phyloP scores from a whole-genome alignment of 1,140 invertebrate species.

The Macrobrachium rosenbergii region DNA sequence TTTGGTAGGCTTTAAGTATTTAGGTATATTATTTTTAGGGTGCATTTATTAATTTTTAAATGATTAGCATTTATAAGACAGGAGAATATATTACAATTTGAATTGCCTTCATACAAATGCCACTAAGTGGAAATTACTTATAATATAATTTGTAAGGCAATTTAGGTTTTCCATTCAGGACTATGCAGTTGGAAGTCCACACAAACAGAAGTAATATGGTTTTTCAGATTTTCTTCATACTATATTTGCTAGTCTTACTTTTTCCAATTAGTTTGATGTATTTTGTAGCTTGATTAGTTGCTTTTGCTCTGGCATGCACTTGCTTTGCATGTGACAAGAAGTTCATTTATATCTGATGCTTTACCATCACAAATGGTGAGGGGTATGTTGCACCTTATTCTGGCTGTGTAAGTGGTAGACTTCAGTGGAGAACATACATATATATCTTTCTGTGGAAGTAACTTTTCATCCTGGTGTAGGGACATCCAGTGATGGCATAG shows the following conservation, averaged over 20 bases:
- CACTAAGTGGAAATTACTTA: too few species aligned
- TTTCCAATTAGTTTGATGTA: not conserved
- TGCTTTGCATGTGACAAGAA: conserved; percentile 39
- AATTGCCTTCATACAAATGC: not conserved
- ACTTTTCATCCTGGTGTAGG: conserved; percentile 47
- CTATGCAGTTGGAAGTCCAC: too few species aligned
- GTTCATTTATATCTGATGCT: not conserved
- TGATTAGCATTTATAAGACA: too few species aligned
- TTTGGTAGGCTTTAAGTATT: too few species aligned
- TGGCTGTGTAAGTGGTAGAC: conserved; percentile 51
- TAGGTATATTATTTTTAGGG: too few species aligned
- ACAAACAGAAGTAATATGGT: too few species aligned
- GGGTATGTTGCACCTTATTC: conserved; percentile 23
- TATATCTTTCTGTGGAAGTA: conserved; percentile 19
- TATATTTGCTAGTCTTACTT: not conserved
- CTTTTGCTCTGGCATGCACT: conserved; percentile 27
- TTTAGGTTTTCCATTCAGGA: too few species aligned
- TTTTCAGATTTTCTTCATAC: too few species aligned
- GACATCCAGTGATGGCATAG: conserved; percentile 38
- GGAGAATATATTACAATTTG: not conserved
- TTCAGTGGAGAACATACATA: conserved; percentile 56
- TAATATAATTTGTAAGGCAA: too few species aligned
- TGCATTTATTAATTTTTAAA: too few species aligned
- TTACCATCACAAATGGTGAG: not conserved
- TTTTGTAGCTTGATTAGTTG: not conserved